Percentiles rank a stretch among this genome's conserved stretches.
phyloP scores from a whole-genome alignment of 64 coral and sea anemone genomes.

The Dendrophyllia cribrosa region DNA sequence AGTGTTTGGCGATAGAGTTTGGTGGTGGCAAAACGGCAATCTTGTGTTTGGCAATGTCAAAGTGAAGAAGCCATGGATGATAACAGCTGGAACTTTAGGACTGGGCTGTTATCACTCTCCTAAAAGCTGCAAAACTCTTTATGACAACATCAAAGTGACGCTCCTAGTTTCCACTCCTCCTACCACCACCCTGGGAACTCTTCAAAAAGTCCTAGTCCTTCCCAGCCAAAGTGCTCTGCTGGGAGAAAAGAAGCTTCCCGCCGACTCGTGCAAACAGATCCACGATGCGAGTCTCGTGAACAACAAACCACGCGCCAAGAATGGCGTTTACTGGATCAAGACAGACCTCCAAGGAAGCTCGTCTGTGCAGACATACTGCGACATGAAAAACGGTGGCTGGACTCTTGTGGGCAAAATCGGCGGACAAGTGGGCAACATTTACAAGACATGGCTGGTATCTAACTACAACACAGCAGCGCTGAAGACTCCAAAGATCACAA shows the following conservation, averaged over 20 bases:
- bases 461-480: constrained; percentile 53
- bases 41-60: constrained; percentile 52
- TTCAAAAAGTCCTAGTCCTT: not conserved
- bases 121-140: constrained; percentile 60
- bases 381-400: constrained; percentile 89
- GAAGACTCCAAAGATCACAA: constrained; percentile 44
- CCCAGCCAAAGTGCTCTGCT: not conserved
- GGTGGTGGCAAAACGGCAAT: constrained; percentile 69
- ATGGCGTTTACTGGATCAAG: constrained; percentile 89
- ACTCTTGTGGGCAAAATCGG: constrained; percentile 89
- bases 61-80: constrained; percentile 67
- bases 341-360: constrained; percentile 36
- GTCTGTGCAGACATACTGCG: constrained; percentile 75
- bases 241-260: constrained; percentile 60
- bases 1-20: constrained; percentile 55
- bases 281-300: constrained; percentile 53
- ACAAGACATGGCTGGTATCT: constrained; percentile 72
- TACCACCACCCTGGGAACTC: not conserved
- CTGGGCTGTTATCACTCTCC: constrained; percentile 60
- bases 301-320: constrained; percentile 47
- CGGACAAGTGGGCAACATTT: constrained; percentile 73
- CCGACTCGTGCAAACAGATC: constrained; percentile 88
- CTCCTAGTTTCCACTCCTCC: constrained; percentile 23
- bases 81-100: constrained; percentile 67
- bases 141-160: constrained; percentile 79